Conservation (phyloP, 37 sponge, comb jelly and placozoan genomes). For the Geodia barretti region DNA sequence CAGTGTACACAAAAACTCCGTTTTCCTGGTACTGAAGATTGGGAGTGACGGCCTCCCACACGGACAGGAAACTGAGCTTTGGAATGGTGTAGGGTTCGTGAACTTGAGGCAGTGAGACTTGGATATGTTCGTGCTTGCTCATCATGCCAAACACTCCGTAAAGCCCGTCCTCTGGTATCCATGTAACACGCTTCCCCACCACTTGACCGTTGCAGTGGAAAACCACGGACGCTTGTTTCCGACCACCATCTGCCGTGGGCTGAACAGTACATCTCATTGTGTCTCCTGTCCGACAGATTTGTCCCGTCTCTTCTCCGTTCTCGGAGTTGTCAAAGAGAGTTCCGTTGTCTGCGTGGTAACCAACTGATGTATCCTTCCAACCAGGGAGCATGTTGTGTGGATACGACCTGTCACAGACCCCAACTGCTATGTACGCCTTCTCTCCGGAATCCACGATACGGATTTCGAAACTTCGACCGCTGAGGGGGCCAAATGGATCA, state of each 20-base stretch:
- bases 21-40: constrained; percentile 25
- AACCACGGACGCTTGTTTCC: constrained; percentile 39
- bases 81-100: constrained; percentile 4
- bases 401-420: constrained; percentile 51
- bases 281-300: constrained; percentile 39
- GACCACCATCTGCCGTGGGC: constrained; percentile 27
- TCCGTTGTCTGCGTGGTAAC: constrained; percentile 78
- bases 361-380: constrained; percentile 65
- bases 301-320: constrained; percentile 17
- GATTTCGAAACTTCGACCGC: constrained; percentile 23
- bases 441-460: constrained; percentile 46
- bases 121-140: constrained; percentile 53
- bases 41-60: constrained; percentile 38
- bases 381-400: constrained; percentile 65
- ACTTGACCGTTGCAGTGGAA: constrained; percentile 52
- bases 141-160: constrained; percentile 68
- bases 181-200: constrained; percentile 23
- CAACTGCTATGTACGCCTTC: constrained; percentile 55
- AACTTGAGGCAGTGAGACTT: constrained; percentile 32
- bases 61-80: constrained; percentile 15
- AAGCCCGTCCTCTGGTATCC: constrained; percentile 51
- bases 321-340: constrained; percentile 32
- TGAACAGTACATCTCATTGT: constrained; percentile 46
- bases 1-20: constrained; percentile 36
- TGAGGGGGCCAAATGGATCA: constrained; percentile 18